These are phyloP conservation scores for Caligus rogercresseyi DNA, from an alignment of 1,140 invertebrate species.

Conservation along the genomic window DNA sequence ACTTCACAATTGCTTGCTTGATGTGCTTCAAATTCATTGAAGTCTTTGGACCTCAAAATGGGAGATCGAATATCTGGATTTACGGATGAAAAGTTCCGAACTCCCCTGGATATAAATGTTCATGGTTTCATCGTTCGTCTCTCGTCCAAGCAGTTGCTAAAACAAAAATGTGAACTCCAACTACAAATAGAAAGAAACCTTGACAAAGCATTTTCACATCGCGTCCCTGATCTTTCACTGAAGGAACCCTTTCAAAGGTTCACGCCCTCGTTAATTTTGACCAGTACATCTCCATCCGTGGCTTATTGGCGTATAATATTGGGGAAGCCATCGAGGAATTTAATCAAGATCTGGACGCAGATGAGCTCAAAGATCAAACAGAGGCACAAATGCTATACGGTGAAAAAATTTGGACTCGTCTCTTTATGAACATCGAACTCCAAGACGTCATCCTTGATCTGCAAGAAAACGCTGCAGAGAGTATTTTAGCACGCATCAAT, in stretches of 20 bases:
- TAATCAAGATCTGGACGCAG: background rate
- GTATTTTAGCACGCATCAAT: constrained; percentile 63
- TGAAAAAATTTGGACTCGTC: constrained; percentile 42
- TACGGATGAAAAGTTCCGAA: background rate
- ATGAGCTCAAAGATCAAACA: constrained; percentile 23
- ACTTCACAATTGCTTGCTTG: background rate
- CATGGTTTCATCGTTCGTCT: constrained; percentile 14
- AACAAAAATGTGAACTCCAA: constrained; percentile 57
- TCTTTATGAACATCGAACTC: constrained; percentile 61
- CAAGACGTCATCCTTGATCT: constrained; percentile 67
- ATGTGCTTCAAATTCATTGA: constrained; percentile 9
- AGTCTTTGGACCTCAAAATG: background rate
- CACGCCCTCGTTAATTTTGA: constrained; percentile 58
- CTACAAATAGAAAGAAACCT: constrained; percentile 65
- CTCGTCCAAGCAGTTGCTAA: constrained; percentile 40
- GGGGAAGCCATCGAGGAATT: constrained; percentile 54
- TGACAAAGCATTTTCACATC: constrained; percentile 44
- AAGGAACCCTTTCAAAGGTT: constrained; percentile 66
- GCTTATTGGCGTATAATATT: constrained; percentile 73
- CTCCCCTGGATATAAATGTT: constrained; percentile 1
- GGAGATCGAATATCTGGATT: constrained; percentile 13
- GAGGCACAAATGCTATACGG: background rate
- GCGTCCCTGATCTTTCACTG: constrained; percentile 66
- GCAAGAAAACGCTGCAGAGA: constrained; percentile 32
- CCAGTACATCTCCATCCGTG: constrained; percentile 73